Conservation (phyloP, 2,113 vertebrate species). For the Columba livia region DNA sequence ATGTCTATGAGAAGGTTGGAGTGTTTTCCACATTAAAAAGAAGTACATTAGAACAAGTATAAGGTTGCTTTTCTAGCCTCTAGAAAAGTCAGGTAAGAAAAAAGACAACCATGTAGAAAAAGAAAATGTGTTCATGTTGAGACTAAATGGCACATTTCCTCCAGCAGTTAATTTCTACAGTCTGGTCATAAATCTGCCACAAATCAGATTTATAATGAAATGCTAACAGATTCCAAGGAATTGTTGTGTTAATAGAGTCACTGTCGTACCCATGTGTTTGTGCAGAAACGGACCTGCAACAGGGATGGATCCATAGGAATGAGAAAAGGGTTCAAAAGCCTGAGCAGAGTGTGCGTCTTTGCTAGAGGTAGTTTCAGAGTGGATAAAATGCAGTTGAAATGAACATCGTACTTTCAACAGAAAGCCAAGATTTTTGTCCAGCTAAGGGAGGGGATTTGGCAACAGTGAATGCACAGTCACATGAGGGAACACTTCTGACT, state of each 20-base stretch:
- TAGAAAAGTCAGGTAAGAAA: background rate
- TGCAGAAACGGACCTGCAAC: background rate
- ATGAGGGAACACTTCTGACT: background rate
- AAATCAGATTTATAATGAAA: conserved; percentile 47
- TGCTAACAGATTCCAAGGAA: conserved; percentile 11
- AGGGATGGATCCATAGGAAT: background rate
- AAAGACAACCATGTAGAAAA: background rate
- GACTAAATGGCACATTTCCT: conserved; percentile 34
- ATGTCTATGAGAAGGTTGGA: background rate
- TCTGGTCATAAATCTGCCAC: conserved; percentile 52
- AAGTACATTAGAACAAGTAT: background rate
- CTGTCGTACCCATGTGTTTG: background rate
- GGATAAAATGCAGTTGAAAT: background rate
- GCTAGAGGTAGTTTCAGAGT: background rate
- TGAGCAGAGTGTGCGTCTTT: background rate
- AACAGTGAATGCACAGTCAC: background rate
- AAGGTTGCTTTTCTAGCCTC: background rate
- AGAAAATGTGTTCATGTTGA: conserved; percentile 28
- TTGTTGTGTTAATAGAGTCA: conserved; percentile 14
- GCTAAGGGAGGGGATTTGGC: background rate
- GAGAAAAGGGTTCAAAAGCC: background rate
- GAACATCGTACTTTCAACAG: background rate
- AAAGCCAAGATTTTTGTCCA: background rate
- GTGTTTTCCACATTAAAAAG: background rate
- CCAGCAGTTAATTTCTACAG: conserved; percentile 45